phyloP scores from a whole-genome alignment of 2,797 vertebrate species.

The Cyclopterus lumpus region DNA sequence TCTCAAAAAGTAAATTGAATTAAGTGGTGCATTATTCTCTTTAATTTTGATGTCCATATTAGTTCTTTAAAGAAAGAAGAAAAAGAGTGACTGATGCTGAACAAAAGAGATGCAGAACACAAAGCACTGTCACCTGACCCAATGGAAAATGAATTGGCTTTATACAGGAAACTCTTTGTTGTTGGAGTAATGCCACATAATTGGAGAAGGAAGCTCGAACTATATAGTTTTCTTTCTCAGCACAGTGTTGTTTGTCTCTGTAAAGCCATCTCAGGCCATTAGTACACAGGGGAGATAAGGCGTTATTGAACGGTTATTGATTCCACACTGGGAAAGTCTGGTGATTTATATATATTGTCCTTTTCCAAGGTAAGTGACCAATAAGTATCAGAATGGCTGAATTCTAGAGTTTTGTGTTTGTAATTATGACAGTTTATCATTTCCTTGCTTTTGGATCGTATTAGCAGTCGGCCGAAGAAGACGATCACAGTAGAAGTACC shows the following conservation, averaged over 20 bases:
- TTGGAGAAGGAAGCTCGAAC: conserved; percentile 38
- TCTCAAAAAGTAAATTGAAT: conserved; percentile 80
- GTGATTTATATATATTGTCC: conserved; percentile 75
- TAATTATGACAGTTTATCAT: conserved; percentile 35
- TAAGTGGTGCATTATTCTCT: conserved; percentile 77
- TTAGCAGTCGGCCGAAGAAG: neutral
- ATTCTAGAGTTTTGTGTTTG: conserved; percentile 42
- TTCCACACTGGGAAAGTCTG: conserved; percentile 63
- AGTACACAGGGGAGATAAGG: conserved; percentile 68
- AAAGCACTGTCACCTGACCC: conserved; percentile 44
- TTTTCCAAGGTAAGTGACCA: conserved; percentile 71
- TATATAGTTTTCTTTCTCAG: conserved; percentile 45
- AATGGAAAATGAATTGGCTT: conserved; percentile 55
- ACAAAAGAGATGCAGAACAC: conserved; percentile 52
- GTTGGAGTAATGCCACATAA: conserved; percentile 41
- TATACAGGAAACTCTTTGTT: conserved; percentile 46
- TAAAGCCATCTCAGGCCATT: conserved; percentile 65
- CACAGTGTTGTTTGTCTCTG: conserved; percentile 68
- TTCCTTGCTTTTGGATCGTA: conserved; percentile 10
- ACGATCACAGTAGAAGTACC: neutral
- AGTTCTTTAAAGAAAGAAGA: conserved; percentile 43
- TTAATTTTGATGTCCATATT: conserved; percentile 68
- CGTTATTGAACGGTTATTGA: conserved; percentile 79
- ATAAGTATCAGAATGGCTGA: conserved; percentile 47
- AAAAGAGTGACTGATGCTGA: conserved; percentile 55